Conservation (phyloP, 1,140 invertebrate species). For the Anastrepha obliqua region DNA sequence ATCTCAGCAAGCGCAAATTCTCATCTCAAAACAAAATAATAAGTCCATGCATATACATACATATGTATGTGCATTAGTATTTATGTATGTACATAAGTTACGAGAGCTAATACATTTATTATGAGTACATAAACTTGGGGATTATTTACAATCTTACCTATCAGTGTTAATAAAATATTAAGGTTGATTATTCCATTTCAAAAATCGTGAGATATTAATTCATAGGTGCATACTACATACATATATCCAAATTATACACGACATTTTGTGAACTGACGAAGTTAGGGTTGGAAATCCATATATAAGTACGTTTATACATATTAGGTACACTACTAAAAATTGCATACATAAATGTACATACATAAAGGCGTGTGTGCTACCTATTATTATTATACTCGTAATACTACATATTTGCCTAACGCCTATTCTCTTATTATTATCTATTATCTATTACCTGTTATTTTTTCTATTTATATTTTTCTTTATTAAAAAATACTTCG, state of each 20-base stretch:
- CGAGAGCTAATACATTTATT: background rate
- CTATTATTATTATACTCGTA: background rate
- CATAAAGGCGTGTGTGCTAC: background rate
- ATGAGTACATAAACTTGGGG: background rate
- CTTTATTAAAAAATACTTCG: too few relatives aligned
- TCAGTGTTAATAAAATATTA: background rate
- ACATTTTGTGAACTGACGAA: background rate
- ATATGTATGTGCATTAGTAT: background rate
- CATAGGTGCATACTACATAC: constrained; percentile 1
- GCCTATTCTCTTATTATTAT: background rate
- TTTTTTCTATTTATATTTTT: too few relatives aligned
- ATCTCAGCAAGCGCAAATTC: too few relatives aligned
- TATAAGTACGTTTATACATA: background rate
- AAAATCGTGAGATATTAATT: background rate
- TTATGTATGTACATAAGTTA: background rate
- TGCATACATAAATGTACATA: background rate
- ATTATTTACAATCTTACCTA: background rate
- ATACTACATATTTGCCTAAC: background rate
- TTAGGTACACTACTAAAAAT: background rate
- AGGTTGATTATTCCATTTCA: background rate
- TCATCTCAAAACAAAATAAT: background rate
- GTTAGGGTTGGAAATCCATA: background rate
- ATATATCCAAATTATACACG: background rate
- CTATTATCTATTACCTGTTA: too few relatives aligned
- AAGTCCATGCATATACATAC: background rate